Evolutionary conservation across 2,797 vertebrate genomes (phyloP), one percentile per base, ranked within the genome.

Genomic region (Tapera naevia): DNA sequence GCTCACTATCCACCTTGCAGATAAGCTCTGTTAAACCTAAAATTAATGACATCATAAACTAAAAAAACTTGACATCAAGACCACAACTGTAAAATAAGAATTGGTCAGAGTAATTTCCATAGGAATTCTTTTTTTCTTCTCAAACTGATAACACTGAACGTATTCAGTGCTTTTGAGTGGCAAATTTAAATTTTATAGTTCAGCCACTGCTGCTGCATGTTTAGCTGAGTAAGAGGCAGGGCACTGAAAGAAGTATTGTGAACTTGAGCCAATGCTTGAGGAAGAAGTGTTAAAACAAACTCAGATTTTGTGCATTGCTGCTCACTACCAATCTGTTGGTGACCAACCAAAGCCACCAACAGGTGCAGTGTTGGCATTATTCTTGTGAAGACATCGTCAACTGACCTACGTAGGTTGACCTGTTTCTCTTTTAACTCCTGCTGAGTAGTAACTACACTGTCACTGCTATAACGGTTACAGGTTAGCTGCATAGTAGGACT

Each of bases 41-140:
- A 73, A 69, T 71, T 86, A 65, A 78, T 88, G 79, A 48, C 54
- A 83, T 8, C 21, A 41, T 48, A 69, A 39, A 32, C 51, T 74
- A 83, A 80, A 93, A 88, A 35, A 9, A 8, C 10, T 70, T 66
- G n/a, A 10, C 48, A 80, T 82, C 71, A 76, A 79, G 70, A 81
- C 45, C 64, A 85, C 58, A 56, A 46, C 51, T 66, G 39, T 75
- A 87, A 95, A 93, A 76, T 70, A 94, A 15, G 35, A 91, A 88
- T 60, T 53, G 71, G 67, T 25, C 6, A 11, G 56, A 7, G 2
- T n/a, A 84, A 88, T 85, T 93, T 93, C 91, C 78, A 41, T 6
- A 94, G 93, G 90, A 95, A 93, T 94, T 86, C 76, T 13, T 85
- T 64, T 91, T 60, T 83, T 57, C 17, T 54, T 92, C 93, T 85